A percentile compares a stretch with the other conserved stretches of the same genome.
Evolutionary conservation across 30 jellyfish, hydroid and myxozoan genomes (phyloP).

Genomic region (Morbakka virulenta): DNA sequence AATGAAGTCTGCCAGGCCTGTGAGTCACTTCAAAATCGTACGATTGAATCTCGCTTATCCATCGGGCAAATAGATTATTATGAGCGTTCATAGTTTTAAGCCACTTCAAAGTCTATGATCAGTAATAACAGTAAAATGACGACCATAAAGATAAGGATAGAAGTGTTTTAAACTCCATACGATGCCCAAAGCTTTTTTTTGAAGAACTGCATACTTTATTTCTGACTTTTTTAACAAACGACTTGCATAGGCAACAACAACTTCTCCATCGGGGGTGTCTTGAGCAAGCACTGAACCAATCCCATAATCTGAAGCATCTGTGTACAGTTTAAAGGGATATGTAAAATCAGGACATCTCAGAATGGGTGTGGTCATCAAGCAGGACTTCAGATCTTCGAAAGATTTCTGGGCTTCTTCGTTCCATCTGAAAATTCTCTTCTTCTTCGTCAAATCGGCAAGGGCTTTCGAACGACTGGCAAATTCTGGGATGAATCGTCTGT

Average conservation of each 20-base stretch:
- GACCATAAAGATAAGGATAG: constrained; percentile 16
- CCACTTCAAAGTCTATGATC: constrained; percentile 22
- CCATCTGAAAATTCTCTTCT: constrained; percentile 32
- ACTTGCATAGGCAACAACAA: constrained; percentile 39
- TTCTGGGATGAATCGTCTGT: constrained; percentile 23
- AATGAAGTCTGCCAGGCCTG: constrained; percentile 17
- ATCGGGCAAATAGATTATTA: constrained; percentile 41
- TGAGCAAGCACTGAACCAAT: constrained; percentile 62
- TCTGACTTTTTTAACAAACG: constrained; percentile 28
- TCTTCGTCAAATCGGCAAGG: constrained; percentile 40
- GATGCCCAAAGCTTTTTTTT: constrained; percentile 51
- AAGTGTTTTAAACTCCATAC: not conserved
- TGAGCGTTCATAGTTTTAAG: constrained; percentile 1
- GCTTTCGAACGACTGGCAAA: constrained; percentile 26
- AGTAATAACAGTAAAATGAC: not conserved
- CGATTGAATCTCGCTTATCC: constrained; percentile 29
- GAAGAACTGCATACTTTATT: constrained; percentile 37
- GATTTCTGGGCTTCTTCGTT: constrained; percentile 26
- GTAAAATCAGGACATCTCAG: constrained; percentile 39
- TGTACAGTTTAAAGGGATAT: constrained; percentile 24
- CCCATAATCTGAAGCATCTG: constrained; percentile 56
- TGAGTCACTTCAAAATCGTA: constrained; percentile 7
- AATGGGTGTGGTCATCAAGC: constrained; percentile 38
- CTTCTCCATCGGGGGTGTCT: constrained; percentile 22
- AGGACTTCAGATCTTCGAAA: constrained; percentile 25